These are phyloP conservation scores for Orgyia antiqua DNA, from an alignment of 2,888 invertebrate genomes.

Conservation along the genomic window DNA sequence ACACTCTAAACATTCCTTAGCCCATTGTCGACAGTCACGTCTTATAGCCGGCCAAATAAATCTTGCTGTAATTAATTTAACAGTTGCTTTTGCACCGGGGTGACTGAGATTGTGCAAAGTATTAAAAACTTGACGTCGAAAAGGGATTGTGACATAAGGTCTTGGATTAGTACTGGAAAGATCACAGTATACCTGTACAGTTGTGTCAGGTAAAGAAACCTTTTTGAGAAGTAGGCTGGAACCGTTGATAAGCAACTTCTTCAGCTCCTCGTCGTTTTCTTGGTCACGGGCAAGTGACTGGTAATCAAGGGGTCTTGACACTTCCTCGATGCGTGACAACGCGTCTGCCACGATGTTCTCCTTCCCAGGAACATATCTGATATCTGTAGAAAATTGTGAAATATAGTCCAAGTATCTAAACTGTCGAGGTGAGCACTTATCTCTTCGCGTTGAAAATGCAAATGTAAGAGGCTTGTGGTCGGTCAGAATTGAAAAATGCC, in stretches of 20 bases:
- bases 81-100: slow-evolving; percentile 5
- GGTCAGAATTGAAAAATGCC: neutral
- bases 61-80: slow-evolving; percentile 26
- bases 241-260: neutral
- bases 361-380: neutral
- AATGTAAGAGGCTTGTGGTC: slow-evolving; percentile 1
- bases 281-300: neutral
- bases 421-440: neutral
- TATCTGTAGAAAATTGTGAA: neutral
- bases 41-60: slow-evolving; percentile 45
- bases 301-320: neutral
- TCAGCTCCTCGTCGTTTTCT: neutral
- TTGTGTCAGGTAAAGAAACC: neutral
- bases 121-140: slow-evolving; percentile 2
- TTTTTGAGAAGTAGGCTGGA: neutral
- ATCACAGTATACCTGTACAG: slow-evolving; percentile 1
- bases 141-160: slow-evolving; percentile 1
- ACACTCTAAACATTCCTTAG: slow-evolving; percentile 31
- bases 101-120: slow-evolving; percentile 3
- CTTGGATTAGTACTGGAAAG: neutral
- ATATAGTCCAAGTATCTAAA: slow-evolving; percentile 1
- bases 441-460: neutral
- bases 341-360: neutral
- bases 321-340: neutral
- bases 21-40: slow-evolving; percentile 35